Conservation (phyloP, 1,140 invertebrate species). For the Drosophila littoralis region DNA sequence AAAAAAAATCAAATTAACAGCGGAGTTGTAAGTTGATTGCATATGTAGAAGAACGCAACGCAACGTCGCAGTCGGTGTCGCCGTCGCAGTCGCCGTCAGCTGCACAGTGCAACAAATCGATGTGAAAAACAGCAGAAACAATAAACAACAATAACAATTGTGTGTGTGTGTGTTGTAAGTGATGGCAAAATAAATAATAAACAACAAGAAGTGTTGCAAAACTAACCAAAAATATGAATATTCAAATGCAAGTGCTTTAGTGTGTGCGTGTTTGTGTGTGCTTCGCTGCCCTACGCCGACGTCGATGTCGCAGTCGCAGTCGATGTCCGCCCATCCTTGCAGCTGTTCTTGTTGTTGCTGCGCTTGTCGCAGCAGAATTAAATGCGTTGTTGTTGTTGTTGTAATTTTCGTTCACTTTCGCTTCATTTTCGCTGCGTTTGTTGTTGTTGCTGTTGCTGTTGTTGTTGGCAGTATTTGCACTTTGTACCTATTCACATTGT, state of each 20-base stretch:
- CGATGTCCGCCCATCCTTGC: slow-evolving; percentile 67
- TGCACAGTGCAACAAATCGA: slow-evolving; percentile 74
- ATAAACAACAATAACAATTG: slow-evolving; percentile 35
- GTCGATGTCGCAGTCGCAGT: slow-evolving; percentile 30
- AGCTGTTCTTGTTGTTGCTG: slow-evolving; percentile 43
- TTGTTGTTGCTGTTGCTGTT: slow-evolving; percentile 31
- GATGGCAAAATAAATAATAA: slow-evolving; percentile 20
- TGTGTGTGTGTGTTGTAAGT: not conserved
- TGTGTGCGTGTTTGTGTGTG: slow-evolving; percentile 14
- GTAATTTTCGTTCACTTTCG: slow-evolving; percentile 66
- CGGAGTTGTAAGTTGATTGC: slow-evolving; percentile 30
- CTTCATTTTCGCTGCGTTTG: slow-evolving; percentile 47
- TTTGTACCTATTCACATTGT: slow-evolving; percentile 66
- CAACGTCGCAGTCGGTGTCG: slow-evolving; percentile 19
- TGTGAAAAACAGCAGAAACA: slow-evolving; percentile 41
- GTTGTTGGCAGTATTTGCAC: slow-evolving; percentile 55
- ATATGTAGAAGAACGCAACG: not conserved
- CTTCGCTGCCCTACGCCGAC: slow-evolving; percentile 25
- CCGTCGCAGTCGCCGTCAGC: slow-evolving; percentile 8
- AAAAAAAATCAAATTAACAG: not conserved
- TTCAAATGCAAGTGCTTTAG: slow-evolving; percentile 17
- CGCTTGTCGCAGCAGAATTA: slow-evolving; percentile 28
- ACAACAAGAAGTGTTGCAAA: slow-evolving; percentile 7
- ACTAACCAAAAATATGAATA: slow-evolving; percentile 7
- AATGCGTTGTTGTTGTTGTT: slow-evolving; percentile 39